A percentile compares a stretch with the other conserved stretches of the same genome.
phyloP scores from a whole-genome alignment of 2,797 vertebrate genomes.

The Enteromius radiatus region DNA sequence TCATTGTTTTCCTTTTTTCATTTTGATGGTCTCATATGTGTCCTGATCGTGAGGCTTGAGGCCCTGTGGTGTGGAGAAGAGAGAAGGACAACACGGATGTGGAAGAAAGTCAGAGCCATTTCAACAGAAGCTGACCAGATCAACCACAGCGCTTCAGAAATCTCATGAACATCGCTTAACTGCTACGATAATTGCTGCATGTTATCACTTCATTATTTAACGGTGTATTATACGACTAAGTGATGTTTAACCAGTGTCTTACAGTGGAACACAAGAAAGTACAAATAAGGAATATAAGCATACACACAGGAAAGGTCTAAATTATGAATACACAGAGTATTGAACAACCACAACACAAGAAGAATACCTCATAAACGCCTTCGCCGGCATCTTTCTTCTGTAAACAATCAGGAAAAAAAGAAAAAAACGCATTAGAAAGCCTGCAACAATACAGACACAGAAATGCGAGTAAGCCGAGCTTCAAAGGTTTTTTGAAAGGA shows the following conservation, averaged over 20 bases:
- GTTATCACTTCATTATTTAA: not conserved
- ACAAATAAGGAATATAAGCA: not conserved
- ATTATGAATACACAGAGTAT: not conserved
- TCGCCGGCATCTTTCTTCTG: conserved; percentile 50
- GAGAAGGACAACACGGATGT: conserved; percentile 29
- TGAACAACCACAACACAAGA: not conserved
- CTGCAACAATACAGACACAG: not conserved
- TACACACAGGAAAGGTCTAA: not conserved
- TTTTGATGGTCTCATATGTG: conserved; percentile 76
- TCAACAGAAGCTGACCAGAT: conserved; percentile 38
- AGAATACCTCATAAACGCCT: conserved; percentile 57
- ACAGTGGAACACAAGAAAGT: not conserved
- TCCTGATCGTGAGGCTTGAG: conserved; percentile 68
- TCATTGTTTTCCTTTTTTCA: conserved; percentile 65
- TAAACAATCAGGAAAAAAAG: conserved; percentile 22
- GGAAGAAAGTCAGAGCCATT: conserved; percentile 50
- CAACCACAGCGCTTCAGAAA: not conserved
- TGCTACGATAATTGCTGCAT: not conserved
- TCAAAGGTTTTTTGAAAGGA: not conserved
- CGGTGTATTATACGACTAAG: not conserved
- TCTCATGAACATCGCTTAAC: not conserved
- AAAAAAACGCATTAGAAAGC: not conserved
- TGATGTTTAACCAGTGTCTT: not conserved
- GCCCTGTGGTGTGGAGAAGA: conserved; percentile 64
- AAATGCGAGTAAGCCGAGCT: not conserved